Base-by-base conservation (phyloP, 2,113 vertebrate genomes). In the Cochlearius cochlearius region DNA sequence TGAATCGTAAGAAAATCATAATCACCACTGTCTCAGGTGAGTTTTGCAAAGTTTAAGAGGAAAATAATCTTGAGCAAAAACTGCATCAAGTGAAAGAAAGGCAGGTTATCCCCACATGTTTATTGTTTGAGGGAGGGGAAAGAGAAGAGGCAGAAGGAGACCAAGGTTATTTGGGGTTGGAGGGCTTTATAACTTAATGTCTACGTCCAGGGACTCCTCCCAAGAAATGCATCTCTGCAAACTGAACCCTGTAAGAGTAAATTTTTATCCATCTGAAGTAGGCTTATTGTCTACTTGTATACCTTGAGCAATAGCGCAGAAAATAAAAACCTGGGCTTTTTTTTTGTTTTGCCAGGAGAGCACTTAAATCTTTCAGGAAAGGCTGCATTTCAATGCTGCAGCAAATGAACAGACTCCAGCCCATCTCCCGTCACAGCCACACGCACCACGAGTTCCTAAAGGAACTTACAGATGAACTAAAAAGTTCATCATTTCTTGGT, bases 301-400 rank as follows among this genome's bases (percentile, higher is more conserved):
- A 96, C 49, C 82, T 91, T 81, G 52, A 90, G 58, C 75, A 90
- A 89, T 4, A 85, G 10, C 5, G 27, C 29, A 92, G 55, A 85
- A 94, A 87, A 94, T 39, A 90, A 81, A 96, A 92, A 64, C 63
- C 30, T 64, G 29, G 27, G 39, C 13, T 89, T 94, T 92, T 92
- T 67, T 86, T 90, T 52, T 55, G 18, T 43, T 91, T 68, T 84
- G 88, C 52, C 0, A 2, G 83, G 67, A 78, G 49, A 92, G 88
- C 71, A 72, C 88, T 93, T 91, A 96, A 91, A 85, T 86, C 50
- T 81, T 92, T 86, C 63, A 90, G 49, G 38, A 94, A 81, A 74
- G 49, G 47, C 74, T 94, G 38, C 29, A 49, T 96, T 94, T 88
- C 74, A 96, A 29, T 89, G 17, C 60, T 55, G 38, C 36, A 83